These are phyloP conservation scores for Patella pellucida DNA, from an alignment of 2,888 invertebrate genomes.

Conservation along the genomic window DNA sequence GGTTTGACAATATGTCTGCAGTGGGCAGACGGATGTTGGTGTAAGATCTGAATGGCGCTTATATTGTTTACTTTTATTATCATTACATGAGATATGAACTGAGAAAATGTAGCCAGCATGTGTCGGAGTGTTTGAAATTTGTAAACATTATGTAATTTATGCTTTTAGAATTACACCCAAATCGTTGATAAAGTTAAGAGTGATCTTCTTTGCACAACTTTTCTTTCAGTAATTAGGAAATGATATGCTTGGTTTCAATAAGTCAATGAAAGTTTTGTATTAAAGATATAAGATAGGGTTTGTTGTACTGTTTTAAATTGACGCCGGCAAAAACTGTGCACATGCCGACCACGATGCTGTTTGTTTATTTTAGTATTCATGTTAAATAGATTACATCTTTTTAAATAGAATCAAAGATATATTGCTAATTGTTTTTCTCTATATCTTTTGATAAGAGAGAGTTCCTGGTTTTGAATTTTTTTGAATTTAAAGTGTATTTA, in stretches of 20 bases:
- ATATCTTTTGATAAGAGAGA: too few species aligned
- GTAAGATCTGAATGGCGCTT: slow-evolving; percentile 9
- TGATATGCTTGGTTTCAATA: slow-evolving; percentile 7
- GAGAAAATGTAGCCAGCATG: not conserved
- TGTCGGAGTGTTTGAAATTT: not conserved
- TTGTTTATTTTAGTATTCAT: too few species aligned
- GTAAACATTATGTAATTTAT: slow-evolving; percentile 10
- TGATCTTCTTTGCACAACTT: not conserved
- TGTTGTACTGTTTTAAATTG: too few species aligned
- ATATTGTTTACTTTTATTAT: slow-evolving; percentile 7
- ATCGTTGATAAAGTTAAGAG: slow-evolving; percentile 2
- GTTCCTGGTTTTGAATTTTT: too few species aligned
- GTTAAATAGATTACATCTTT: too few species aligned
- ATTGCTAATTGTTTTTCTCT: too few species aligned
- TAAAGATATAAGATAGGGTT: too few species aligned
- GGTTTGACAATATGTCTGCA: not conserved
- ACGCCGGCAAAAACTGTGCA: too few species aligned
- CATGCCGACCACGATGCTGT: too few species aligned
- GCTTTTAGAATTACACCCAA: not conserved
- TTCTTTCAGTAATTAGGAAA: not conserved
- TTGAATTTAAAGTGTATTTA: too few species aligned
- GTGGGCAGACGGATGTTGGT: not conserved
- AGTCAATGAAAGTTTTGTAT: slow-evolving; percentile 9
- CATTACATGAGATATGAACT: slow-evolving; percentile 8
- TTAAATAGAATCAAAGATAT: too few species aligned